Evolutionary conservation across 1,140 invertebrate genomes (phyloP), one percentile per base, ranked within the genome.

Genomic region (Drosophila subpulchrella): DNA sequence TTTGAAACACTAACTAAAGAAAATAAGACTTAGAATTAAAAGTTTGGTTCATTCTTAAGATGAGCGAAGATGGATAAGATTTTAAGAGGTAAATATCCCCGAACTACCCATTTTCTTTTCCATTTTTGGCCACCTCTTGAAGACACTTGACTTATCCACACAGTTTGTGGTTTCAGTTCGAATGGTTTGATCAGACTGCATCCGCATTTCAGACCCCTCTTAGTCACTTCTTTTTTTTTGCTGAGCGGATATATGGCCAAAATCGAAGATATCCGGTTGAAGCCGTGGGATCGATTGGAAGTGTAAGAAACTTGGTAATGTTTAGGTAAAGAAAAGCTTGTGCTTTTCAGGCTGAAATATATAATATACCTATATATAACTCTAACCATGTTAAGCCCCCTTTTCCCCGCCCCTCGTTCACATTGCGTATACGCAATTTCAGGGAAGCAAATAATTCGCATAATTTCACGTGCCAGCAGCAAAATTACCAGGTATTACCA

Each of bases 211-310:
- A 15, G 12, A 8, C 20, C 44, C 6, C 39, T 7, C 27, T 27
- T 30, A 34, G 8, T 27, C 11, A 53, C 51, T 38, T 17, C 34
- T 27, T 51, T 48, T 30, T 48, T 38, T 38, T 32, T 56, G 6
- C 42, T 17, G 59, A 86, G 38, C 82, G 82, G 82, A 86, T 85
- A 85, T 84, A 85, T 81, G 74, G 50, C 62, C 74, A 75, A 85
- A 85, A 85, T 85, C 82, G 82, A 75, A 85, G 82, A 85, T 86
- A 63, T 85, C 82, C 82, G 82, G 78, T 73, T 46, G 38, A 0
- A 34, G 72, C 46, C 56, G 65, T 46, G 62, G 54, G 68, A 60
- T 36, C 66, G 46, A 41, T 44, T 76, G 55, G 41, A 66, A 56
- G 48, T 55, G 48, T 42, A 59, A 59, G 41, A 63, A 34, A 30